Conservation (phyloP, 92 coral and sea anemone genomes). For the Heliopora coerulea region DNA sequence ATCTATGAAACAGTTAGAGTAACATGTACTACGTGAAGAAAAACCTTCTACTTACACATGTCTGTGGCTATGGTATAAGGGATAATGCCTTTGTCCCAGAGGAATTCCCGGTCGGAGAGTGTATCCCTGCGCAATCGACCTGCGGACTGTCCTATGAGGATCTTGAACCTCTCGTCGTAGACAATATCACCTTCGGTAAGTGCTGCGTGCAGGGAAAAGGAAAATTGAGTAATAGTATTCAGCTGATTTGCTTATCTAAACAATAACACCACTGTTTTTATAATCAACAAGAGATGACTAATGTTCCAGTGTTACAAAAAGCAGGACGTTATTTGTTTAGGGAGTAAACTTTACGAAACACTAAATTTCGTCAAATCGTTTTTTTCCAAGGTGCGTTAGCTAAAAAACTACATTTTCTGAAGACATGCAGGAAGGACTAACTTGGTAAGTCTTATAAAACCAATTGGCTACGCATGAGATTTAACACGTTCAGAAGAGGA, state of each 20-base stretch:
- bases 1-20: too few relatives aligned
- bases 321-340: not conserved
- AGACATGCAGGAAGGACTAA: too few relatives aligned
- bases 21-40: too few relatives aligned
- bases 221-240: not conserved
- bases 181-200: conserved; percentile 37
- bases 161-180: conserved; percentile 12
- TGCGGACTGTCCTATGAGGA: not conserved
- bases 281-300: not conserved
- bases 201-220: not conserved
- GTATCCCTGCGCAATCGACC: conserved; percentile 23
- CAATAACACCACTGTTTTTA: not conserved
- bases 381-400: too few relatives aligned
- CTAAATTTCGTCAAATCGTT: too few relatives aligned
- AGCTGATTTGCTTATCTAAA: not conserved
- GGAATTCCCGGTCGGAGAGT: conserved; percentile 31
- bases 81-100: conserved; percentile 27
- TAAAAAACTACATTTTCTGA: too few relatives aligned
- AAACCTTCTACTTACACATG: conserved; percentile 26
- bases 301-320: not conserved
- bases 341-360: too few relatives aligned
- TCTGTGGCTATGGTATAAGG: conserved; percentile 20
- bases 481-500: too few relatives aligned
- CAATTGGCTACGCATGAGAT: too few relatives aligned
- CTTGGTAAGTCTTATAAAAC: too few relatives aligned